Evolutionary conservation across 2,888 invertebrate genomes (phyloP).

Genomic region (Rotaria socialis): DNA sequence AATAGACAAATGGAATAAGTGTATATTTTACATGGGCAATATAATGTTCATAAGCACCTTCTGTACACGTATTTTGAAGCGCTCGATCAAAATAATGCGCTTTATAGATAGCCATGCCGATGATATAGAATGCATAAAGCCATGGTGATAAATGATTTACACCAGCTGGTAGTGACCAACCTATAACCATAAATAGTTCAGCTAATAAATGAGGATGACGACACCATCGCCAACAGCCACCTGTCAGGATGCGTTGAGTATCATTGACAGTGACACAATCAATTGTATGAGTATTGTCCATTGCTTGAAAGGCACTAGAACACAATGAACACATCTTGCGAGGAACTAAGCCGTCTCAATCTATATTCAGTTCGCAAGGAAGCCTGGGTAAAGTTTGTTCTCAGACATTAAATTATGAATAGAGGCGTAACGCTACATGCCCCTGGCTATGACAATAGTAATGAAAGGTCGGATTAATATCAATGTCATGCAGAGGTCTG

Average conservation of each 20-base stretch:
- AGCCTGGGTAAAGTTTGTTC: too few species aligned
- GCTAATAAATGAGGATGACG: slow-evolving; percentile 27
- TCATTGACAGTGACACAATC: neutral
- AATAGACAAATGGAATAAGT: slow-evolving; percentile 22
- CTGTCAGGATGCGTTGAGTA: neutral
- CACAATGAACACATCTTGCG: neutral
- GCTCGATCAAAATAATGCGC: neutral
- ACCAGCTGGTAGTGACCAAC: slow-evolving; percentile 9
- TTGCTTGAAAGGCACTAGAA: neutral
- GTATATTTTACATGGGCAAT: neutral
- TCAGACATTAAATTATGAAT: too few species aligned
- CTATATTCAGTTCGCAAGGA: too few species aligned
- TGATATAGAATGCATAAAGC: neutral
- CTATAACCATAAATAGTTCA: slow-evolving; percentile 4
- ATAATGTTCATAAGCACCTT: neutral
- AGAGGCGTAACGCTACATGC: too few species aligned
- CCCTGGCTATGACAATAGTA: too few species aligned
- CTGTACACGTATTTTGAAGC: neutral
- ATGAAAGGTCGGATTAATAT: too few species aligned
- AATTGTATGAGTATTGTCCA: neutral
- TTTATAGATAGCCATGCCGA: slow-evolving; percentile 4
- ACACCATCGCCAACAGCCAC: slow-evolving; percentile 14
- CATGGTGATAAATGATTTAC: neutral
- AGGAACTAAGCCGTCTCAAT: neutral
- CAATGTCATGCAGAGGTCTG: too few species aligned